Percentiles rank a stretch among this genome's conserved stretches.
Conservation (phyloP, 2,113 vertebrate genomes). For the Galemys pyrenaicus region DNA sequence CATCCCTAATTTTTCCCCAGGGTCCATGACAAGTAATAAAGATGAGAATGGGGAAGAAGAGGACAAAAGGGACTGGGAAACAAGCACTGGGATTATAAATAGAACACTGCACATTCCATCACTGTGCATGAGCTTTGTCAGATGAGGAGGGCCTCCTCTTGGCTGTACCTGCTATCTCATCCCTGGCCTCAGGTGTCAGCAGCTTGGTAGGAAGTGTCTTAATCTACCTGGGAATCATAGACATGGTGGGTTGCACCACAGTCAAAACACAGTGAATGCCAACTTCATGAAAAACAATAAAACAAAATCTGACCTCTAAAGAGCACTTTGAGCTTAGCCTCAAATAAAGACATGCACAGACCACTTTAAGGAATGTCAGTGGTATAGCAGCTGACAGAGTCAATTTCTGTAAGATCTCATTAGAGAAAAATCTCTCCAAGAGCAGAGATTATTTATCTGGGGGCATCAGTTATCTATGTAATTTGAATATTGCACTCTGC, state of each 20-base stretch:
- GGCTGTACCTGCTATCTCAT: background rate
- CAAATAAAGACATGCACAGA: constrained; percentile 9
- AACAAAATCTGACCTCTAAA: constrained; percentile 25
- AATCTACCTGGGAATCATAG: background rate
- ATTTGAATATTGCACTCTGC: constrained; percentile 55
- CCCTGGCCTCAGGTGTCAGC: background rate
- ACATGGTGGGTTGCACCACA: background rate
- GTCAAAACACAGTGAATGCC: background rate
- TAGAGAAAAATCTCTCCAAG: constrained; percentile 13
- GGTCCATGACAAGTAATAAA: background rate
- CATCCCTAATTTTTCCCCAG: background rate
- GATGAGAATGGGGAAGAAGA: background rate
- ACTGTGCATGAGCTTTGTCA: background rate
- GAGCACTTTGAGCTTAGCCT: background rate
- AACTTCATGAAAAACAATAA: constrained; percentile 22
- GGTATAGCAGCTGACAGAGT: constrained; percentile 47
- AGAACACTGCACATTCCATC: background rate
- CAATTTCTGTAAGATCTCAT: background rate
- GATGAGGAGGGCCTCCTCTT: background rate
- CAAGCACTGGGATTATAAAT: background rate
- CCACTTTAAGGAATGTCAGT: constrained; percentile 32
- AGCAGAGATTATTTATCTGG: constrained; percentile 49
- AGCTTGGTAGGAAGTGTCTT: background rate
- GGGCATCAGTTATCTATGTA: constrained; percentile 42
- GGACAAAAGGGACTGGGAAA: background rate